A percentile compares a stretch with the other conserved stretches of the same genome.
These are phyloP conservation scores for Pelodiscus sinensis DNA, from an alignment of 2,113 vertebrate genomes.

Conservation along the genomic window DNA sequence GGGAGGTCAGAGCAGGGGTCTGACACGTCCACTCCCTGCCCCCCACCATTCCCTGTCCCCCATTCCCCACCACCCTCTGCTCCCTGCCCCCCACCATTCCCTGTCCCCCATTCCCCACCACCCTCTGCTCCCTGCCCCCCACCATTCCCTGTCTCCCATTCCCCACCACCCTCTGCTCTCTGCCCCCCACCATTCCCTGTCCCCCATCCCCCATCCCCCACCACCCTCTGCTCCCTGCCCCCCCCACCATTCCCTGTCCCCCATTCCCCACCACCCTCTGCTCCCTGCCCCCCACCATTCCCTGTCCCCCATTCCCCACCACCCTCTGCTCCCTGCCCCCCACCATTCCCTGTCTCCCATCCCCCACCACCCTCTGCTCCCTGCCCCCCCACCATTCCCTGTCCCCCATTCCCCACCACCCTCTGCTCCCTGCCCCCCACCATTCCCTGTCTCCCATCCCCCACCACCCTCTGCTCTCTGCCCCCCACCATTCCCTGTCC, in stretches of 20 bases:
- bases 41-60: background rate
- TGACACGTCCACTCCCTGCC: background rate
- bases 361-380: background rate
- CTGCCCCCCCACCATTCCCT: background rate
- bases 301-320: too few species aligned
- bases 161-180: too few species aligned
- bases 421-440: background rate
- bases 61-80: too few species aligned
- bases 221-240: background rate
- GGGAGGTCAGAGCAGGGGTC: too few species aligned
- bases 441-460: background rate
- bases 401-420: background rate
- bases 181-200: too few species aligned
- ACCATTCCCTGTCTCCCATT: too few species aligned
- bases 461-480: background rate
- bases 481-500: background rate
- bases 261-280: background rate
- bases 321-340: background rate
- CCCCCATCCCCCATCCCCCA: background rate
- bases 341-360: background rate
- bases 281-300: background rate
- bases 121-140: background rate
- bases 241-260: background rate
- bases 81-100: background rate
- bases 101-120: accelerated